Evolutionary conservation across 2,888 invertebrate genomes (phyloP), one percentile per base, ranked within the genome.

Genomic region (Holacanthella duospinosa): DNA sequence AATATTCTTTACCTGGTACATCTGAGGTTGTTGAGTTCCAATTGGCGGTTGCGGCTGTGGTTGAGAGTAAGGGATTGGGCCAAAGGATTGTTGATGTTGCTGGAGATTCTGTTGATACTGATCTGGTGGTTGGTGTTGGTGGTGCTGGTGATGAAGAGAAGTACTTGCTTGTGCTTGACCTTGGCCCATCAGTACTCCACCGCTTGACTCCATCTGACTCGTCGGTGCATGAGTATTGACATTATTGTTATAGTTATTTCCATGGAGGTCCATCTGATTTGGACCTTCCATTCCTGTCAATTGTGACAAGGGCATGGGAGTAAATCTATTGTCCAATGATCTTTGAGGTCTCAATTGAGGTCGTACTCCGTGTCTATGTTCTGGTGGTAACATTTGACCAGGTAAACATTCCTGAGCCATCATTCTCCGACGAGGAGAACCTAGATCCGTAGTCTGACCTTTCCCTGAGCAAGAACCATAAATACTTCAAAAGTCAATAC

Each of bases 301-400:
- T 26, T 58, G 58, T 25, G 61, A 61, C 25, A 59, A 66, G 59
- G 70, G 69, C 62, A 71, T 61, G n/a, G n/a, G n/a, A n/a, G n/a
- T n/a, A n/a, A n/a, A n/a, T 68, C 73, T 67, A 64, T 72, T 73
- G 64, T 73, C 73, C 26, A 73, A 61, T 4, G 73, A 72, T 43
- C 70, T 64, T 63, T 73, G 73, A 9, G 71, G 68, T 64, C 71
- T 61, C 6, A 72, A 69, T 62, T 71, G 73, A 67, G 71, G 69
- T 61, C 73, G 65, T 3, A 26, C 21, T 6, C 27, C 48, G 16
- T 59, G 43, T 28, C 57, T 25, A 64, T 66, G 48, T 21, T 48
- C 48, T 48, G 21, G 21, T 16, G 48, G 48, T 4, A 21, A 9
- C 48, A 48, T 55, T 48, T 48, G 48, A 9, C 21, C 21, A n/a